These are phyloP conservation scores for Ormyrus nitidulus DNA, from an alignment of 2,888 invertebrate genomes.

Conservation along the genomic window DNA sequence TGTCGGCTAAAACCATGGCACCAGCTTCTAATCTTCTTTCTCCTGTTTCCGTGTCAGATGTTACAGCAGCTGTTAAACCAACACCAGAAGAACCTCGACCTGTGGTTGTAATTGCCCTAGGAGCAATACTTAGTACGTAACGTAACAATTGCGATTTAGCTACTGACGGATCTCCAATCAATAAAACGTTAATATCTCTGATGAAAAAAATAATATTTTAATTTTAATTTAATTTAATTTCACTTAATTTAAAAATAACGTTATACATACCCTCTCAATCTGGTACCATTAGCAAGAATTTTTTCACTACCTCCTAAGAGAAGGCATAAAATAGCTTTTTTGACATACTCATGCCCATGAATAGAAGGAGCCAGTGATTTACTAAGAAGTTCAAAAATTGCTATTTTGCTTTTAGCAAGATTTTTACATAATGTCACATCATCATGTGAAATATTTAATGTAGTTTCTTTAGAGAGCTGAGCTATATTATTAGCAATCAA, in stretches of 20 bases:
- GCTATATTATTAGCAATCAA: conserved; percentile 95
- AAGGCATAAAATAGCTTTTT: conserved; percentile 95
- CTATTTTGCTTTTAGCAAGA: conserved; percentile 81
- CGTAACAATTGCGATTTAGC: conserved; percentile 97
- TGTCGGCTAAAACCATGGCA: conserved; percentile 99
- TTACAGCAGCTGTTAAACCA: conserved; percentile 98
- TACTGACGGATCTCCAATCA: conserved; percentile 99
- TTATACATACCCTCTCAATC: conserved; percentile 85
- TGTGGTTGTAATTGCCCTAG: conserved; percentile 96
- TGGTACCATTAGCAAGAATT: conserved; percentile 91
- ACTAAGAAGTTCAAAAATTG: conserved; percentile 91
- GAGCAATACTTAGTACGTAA: conserved; percentile 96
- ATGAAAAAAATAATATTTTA: neutral
- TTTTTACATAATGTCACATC: conserved; percentile 94
- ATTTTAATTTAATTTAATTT: conserved; percentile 7
- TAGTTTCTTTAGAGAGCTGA: conserved; percentile 91
- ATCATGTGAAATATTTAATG: conserved; percentile 85
- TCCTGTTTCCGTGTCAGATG: conserved; percentile 95
- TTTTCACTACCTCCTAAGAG: conserved; percentile 97
- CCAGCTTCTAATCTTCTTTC: conserved; percentile 95
- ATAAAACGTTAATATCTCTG: conserved; percentile 89
- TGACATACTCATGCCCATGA: conserved; percentile 97
- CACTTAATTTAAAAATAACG: conserved; percentile 1
- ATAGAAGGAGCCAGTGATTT: conserved; percentile 98
- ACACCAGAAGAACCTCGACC: conserved; percentile 99